phyloP scores from a whole-genome alignment of 2,888 invertebrate genomes.

The Emmelina monodactyla region DNA sequence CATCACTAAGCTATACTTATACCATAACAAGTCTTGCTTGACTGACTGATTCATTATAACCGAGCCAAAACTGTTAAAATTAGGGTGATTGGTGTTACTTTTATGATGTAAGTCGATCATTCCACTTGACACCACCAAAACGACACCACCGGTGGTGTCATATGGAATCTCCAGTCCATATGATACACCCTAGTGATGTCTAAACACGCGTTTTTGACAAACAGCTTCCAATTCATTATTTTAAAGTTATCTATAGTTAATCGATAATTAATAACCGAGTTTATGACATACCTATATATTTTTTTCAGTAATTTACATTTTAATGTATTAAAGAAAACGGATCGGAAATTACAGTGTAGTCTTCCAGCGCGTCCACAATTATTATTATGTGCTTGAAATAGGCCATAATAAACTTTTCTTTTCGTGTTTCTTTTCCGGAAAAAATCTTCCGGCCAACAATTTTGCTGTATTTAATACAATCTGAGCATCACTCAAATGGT shows the following conservation, averaged over 20 bases:
- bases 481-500: constrained; percentile 3
- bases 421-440: neutral
- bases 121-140: neutral
- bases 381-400: neutral
- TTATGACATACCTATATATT: neutral
- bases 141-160: neutral
- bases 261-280: neutral
- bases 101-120: no score
- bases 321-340: neutral
- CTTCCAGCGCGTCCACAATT: neutral
- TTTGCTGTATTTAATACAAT: constrained; percentile 2
- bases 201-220: neutral
- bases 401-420: neutral
- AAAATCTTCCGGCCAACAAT: neutral
- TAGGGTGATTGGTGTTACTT: no score
- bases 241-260: neutral
- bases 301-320: neutral
- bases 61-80: no score
- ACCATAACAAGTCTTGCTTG: no score
- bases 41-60: no score
- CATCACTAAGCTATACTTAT: no score
- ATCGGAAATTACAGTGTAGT: neutral
- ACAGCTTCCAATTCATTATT: neutral
- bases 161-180: neutral
- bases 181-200: neutral